Evolutionary conservation across 2,888 invertebrate genomes (phyloP), one percentile per base, ranked within the genome.

Genomic region (Tinea trinotella): DNA sequence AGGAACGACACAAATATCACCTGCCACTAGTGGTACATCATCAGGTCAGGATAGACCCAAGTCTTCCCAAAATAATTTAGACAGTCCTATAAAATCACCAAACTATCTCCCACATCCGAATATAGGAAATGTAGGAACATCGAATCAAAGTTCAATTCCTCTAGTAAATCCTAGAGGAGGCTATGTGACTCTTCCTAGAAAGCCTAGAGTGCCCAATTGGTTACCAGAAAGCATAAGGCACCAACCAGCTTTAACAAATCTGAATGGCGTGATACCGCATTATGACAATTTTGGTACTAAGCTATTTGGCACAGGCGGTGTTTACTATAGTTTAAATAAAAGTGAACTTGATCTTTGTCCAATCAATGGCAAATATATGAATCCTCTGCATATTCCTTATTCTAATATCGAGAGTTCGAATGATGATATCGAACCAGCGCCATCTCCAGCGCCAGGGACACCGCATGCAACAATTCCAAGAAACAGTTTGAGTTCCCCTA

Each of bases 161-260:
- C 78, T 90, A 1, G 78, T 91, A 46, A 88, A 85, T 54, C 89
- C 90, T 0, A 90, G 92, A 63, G 90, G 90, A 60, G 93, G 94
- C 0, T 95, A 95, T 74, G 93, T 94, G n/a, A 95, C 95, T 4
- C 91, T 95, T 57, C 95, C 95, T 0, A 88, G 95, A 61, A 88
- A 93, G 66, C 95, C 94, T 0, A 86, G 93, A 56, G 89, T 90
- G 0, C 89, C 89, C 1, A 92, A 91, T 64, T 91, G 92, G 89
- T 89, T 89, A 84, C 66, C 89, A 79, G 63, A 90, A 72, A 60
- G 79, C 74, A 55, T 78, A 77, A 20, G 82, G 67, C 58, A 73
- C 55, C 71, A 88, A 1, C 80, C 76, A 64, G 79, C 83, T 0
- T 76, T 87, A 59, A 71, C 68, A 0, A 76, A 74, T 2, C 49